Percentiles rank a stretch among this genome's conserved stretches.
These are phyloP conservation scores for Acrocephalus arundinaceus DNA, from an alignment of 2,113 vertebrate genomes.

Conservation along the genomic window DNA sequence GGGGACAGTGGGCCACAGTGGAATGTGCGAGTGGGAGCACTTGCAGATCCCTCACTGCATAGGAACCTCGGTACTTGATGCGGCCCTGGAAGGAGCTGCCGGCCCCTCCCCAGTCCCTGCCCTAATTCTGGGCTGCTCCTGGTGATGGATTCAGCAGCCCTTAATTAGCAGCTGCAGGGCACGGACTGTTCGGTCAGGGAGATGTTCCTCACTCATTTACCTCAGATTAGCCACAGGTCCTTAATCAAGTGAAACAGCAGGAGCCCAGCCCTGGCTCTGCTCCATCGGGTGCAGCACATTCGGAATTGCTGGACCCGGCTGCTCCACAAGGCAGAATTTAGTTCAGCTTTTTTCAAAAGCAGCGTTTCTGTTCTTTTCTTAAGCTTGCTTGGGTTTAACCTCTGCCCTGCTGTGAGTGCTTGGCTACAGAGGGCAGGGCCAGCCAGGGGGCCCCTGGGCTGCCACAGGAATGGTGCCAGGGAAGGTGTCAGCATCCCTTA, in stretches of 20 bases:
- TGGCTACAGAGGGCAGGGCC: background rate
- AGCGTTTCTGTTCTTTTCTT: background rate
- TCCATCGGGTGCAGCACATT: accelerated
- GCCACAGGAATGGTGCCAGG: accelerated
- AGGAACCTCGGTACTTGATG: accelerated
- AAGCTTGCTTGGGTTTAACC: background rate
- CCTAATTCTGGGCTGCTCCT: background rate
- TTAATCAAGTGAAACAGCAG: background rate
- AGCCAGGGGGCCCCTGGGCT: background rate
- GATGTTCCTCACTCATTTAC: background rate
- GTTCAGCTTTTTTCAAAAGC: background rate
- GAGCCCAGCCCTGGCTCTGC: background rate
- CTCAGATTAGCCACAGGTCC: background rate
- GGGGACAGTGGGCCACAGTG: background rate
- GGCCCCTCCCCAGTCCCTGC: background rate
- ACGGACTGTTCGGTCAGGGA: background rate
- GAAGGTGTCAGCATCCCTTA: background rate
- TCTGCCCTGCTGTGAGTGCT: background rate
- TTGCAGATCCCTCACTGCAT: background rate
- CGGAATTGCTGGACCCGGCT: background rate
- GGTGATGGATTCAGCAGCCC: background rate
- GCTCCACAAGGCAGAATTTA: background rate
- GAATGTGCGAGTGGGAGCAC: background rate
- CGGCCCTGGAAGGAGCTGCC: background rate
- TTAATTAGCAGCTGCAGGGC: background rate